Evolutionary conservation across 2,113 vertebrate species (phyloP).

Genomic region (Taurulus bubalis): DNA sequence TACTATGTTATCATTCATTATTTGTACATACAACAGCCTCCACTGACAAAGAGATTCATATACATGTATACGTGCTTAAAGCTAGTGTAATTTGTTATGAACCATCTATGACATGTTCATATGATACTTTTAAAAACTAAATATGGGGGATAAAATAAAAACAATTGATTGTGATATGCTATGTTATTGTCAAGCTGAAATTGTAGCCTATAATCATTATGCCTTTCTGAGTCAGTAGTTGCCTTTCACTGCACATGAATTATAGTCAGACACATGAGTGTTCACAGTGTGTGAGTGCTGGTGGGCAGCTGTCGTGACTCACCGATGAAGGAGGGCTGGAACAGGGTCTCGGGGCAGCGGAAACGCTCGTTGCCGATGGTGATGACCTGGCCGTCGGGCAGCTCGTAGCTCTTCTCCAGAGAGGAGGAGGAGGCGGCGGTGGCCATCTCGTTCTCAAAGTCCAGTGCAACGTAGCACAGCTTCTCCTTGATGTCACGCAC

Average conservation of each 20-base stretch:
- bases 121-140: not conserved
- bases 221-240: not conserved
- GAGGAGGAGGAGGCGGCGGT: slow-evolving; percentile 98
- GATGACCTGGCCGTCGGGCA: slow-evolving; percentile 98
- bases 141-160: not conserved
- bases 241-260: not conserved
- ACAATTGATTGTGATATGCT: too few relatives aligned
- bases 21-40: not conserved
- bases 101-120: not conserved
- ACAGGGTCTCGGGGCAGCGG: slow-evolving; percentile 98
- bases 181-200: not conserved
- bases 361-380: slow-evolving; percentile 99
- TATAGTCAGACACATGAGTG: not conserved
- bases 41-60: not conserved
- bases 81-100: not conserved
- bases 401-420: slow-evolving; percentile 98
- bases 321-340: slow-evolving; percentile 99
- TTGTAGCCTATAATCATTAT: not conserved
- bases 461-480: slow-evolving; percentile 96
- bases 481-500: slow-evolving; percentile 99
- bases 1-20: not conserved
- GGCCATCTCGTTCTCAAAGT: slow-evolving; percentile 99
- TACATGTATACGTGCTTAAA: not conserved
- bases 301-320: slow-evolving; percentile 53
- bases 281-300: not conserved